Evolutionary conservation across 2,888 invertebrate species (phyloP), one percentile per base, ranked within the genome.

Genomic region (Gerris lacustris): DNA sequence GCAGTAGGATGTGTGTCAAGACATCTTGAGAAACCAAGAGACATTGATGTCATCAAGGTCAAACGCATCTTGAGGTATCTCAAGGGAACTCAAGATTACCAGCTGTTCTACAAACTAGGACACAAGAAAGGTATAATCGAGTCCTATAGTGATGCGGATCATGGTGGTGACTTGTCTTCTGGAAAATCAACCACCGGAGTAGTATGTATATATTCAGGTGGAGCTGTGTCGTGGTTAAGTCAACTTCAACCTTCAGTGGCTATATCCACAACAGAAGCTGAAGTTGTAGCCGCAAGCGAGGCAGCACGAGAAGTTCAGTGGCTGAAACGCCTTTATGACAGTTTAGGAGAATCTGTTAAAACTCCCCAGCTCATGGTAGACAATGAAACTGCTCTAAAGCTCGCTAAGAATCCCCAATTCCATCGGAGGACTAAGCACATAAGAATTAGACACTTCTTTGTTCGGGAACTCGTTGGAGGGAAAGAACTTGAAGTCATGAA

Each of bases 101-200:
- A 69, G 44, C 31, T 73, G 6, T 44, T 68, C 11, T 72, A 69
- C 43, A 4, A 15, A 6, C 43, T 17, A n/a, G 44, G 44, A 11
- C n/a, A 18, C 45, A 45, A 67, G 11, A 55, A 9, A 7, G 47
- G 69, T 15, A 55, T 69, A 31, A 18, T 73, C 7, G 75, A 76
- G 47, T 73, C n/a, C n/a, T 79, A 74, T 71, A 79, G 78, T 45
- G 78, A 80, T 75, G 78, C 79, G 44, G 78, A 80, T 73, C 79
- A 77, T 72, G 78, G 77, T 66, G 77, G 78, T 6, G 77, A 77
- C 45, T 47, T 69, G 45, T 76, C 69, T 45, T 77, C 77, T 17
- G 76, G 77, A 7, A 73, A 78, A 17, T 78, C 77, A 68, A 78
- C 77, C 6, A 74, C 77, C 44, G 78, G 76, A 43, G 72, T 75